phyloP scores from a whole-genome alignment of 1,140 invertebrate species.

The Aphelinus atriplicis region DNA sequence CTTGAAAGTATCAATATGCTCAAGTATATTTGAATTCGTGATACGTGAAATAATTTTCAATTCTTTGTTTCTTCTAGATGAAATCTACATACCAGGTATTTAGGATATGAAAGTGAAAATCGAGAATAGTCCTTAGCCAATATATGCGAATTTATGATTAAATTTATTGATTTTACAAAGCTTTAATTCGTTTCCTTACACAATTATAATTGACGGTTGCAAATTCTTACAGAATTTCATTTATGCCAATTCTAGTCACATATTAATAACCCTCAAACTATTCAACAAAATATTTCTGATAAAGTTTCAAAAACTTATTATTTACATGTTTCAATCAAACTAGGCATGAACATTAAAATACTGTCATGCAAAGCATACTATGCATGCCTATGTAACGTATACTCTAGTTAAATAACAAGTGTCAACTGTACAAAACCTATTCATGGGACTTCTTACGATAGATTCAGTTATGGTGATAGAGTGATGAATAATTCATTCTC shows the following conservation, averaged over 20 bases:
- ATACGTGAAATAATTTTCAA: too few relatives aligned
- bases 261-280: background rate
- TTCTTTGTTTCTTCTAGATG: too few relatives aligned
- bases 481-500: background rate
- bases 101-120: too few relatives aligned
- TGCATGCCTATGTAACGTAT: slow-evolving; percentile 18
- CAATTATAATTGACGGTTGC: too few relatives aligned
- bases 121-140: too few relatives aligned
- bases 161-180: too few relatives aligned
- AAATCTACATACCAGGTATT: too few relatives aligned
- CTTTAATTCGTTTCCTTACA: too few relatives aligned
- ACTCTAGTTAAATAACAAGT: slow-evolving; percentile 32
- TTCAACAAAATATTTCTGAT: background rate
- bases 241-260: slow-evolving; percentile 11
- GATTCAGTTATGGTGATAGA: background rate
- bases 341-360: slow-evolving; percentile 24
- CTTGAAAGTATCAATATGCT: too few relatives aligned
- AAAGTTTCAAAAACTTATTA: slow-evolving; percentile 7
- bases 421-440: slow-evolving; percentile 33
- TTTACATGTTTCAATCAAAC: slow-evolving; percentile 2
- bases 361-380: slow-evolving; percentile 28
- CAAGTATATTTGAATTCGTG: too few relatives aligned
- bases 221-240: background rate
- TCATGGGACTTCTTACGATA: slow-evolving; percentile 9
- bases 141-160: too few relatives aligned